A percentile compares a stretch with the other conserved stretches of the same genome.
Evolutionary conservation across 1,140 invertebrate species (phyloP).

Genomic region (Panonychus citri): DNA sequence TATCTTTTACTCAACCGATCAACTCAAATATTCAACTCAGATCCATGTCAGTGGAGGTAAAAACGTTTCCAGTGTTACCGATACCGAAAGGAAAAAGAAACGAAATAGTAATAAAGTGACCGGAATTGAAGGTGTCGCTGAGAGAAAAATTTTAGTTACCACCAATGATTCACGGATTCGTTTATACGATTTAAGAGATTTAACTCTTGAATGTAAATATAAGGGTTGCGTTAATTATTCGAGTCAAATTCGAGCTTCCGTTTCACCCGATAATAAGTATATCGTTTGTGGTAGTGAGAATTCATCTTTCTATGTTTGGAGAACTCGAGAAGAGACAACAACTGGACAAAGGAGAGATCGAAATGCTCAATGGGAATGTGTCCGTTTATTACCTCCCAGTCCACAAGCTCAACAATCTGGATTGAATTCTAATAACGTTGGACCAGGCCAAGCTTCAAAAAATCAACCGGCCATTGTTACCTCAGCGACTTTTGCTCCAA

Average conservation of each 20-base stretch:
- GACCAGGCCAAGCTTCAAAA: background rate
- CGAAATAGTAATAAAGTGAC: slow-evolving; percentile 9
- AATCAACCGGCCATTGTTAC: slow-evolving; percentile 41
- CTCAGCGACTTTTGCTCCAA: slow-evolving; percentile 86
- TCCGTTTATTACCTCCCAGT: slow-evolving; percentile 21
- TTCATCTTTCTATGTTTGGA: slow-evolving; percentile 92
- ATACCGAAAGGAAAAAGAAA: background rate
- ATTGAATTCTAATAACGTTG: background rate
- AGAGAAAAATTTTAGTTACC: slow-evolving; percentile 54
- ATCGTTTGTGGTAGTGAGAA: slow-evolving; percentile 95
- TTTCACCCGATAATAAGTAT: slow-evolving; percentile 84
- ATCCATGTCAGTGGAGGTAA: slow-evolving; percentile 14
- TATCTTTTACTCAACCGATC: slow-evolving; percentile 30
- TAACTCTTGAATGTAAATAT: slow-evolving; percentile 90
- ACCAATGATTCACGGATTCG: slow-evolving; percentile 93
- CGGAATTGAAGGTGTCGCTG: slow-evolving; percentile 13
- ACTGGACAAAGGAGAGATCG: slow-evolving; percentile 75
- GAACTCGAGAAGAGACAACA: slow-evolving; percentile 79
- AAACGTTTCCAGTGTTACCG: slow-evolving; percentile 15
- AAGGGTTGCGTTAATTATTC: slow-evolving; percentile 79
- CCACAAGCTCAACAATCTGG: no score
- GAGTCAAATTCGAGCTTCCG: slow-evolving; percentile 84
- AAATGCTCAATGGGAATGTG: slow-evolving; percentile 93
- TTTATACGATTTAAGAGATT: slow-evolving; percentile 81
- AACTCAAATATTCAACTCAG: slow-evolving; percentile 13